Conservation (phyloP, 2,797 vertebrate species). For the Semaprochilodus insignis region DNA sequence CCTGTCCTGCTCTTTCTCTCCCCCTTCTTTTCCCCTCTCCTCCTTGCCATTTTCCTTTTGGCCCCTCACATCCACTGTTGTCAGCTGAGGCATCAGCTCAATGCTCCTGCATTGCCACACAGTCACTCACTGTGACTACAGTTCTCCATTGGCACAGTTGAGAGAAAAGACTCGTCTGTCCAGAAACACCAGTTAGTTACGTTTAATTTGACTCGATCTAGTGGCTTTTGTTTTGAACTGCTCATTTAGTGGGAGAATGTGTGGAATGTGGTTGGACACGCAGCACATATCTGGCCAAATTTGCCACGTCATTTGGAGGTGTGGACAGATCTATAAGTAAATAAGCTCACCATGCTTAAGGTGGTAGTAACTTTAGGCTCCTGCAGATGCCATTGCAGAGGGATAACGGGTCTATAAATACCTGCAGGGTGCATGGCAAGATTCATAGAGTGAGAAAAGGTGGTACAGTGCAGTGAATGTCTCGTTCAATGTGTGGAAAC, state of each 20-base stretch:
- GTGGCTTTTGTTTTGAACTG: slow-evolving; percentile 28
- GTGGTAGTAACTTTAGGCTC: too few relatives aligned
- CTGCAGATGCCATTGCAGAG: too few relatives aligned
- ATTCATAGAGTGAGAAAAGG: too few relatives aligned
- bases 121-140: not conserved
- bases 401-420: too few relatives aligned
- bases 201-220: slow-evolving; percentile 31
- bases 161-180: slow-evolving; percentile 33
- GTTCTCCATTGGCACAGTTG: not conserved
- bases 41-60: not conserved
- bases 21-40: not conserved
- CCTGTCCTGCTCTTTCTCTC: slow-evolving; percentile 51
- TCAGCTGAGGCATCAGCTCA: slow-evolving; percentile 57
- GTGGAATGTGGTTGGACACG: slow-evolving; percentile 46
- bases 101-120: slow-evolving; percentile 30
- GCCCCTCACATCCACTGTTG: slow-evolving; percentile 19
- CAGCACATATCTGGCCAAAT: not conserved
- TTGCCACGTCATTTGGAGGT: not conserved
- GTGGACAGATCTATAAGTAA: not conserved
- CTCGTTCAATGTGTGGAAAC: too few relatives aligned
- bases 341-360: not conserved
- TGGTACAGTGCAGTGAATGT: too few relatives aligned
- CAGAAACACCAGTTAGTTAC: slow-evolving; percentile 62
- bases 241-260: slow-evolving; percentile 62
- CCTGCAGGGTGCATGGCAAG: too few relatives aligned